Evolutionary conservation across 2,113 vertebrate species (phyloP).

Genomic region (Clinocottus analis): DNA sequence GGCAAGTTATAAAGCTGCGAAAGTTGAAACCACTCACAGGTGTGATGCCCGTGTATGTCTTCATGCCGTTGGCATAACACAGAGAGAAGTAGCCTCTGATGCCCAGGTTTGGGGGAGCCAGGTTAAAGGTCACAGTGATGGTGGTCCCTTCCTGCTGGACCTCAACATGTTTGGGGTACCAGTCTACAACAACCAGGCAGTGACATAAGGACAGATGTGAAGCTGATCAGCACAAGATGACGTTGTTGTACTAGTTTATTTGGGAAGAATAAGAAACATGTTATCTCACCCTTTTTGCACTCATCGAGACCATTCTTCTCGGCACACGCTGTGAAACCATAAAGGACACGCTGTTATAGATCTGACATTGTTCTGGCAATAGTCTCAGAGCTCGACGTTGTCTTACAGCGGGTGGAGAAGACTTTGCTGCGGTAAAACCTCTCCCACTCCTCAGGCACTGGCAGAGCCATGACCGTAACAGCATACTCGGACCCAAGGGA

Average conservation of each 20-base stretch:
- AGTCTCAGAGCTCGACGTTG: not conserved
- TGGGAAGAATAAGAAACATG: not conserved
- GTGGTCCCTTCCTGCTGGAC: conserved; percentile 71
- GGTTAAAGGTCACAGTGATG: conserved; percentile 83
- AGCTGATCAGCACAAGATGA: not conserved
- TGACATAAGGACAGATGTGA: not conserved
- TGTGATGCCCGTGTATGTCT: conserved; percentile 69
- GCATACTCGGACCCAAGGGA: conserved; percentile 76
- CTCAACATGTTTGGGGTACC: conserved; percentile 78
- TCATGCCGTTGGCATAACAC: conserved; percentile 71
- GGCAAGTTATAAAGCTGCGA: not conserved
- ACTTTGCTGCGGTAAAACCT: conserved; percentile 69
- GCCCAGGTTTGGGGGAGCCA: conserved; percentile 79
- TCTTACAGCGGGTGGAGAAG: conserved; percentile 81
- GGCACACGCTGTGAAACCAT: conserved; percentile 76
- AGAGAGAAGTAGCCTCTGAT: conserved; percentile 80
- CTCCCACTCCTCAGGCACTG: conserved; percentile 83
- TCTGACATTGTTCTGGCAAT: not conserved
- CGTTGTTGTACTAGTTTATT: not conserved
- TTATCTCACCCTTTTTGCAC: conserved; percentile 78
- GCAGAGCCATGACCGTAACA: conserved; percentile 82
- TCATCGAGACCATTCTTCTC: conserved; percentile 80
- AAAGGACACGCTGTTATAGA: not conserved
- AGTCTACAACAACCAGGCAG: conserved; percentile 71
- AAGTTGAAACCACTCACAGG: conserved; percentile 67